Evolutionary conservation across 1,140 invertebrate species (phyloP).

Genomic region (honey bee (Apis mellifera)): DNA sequence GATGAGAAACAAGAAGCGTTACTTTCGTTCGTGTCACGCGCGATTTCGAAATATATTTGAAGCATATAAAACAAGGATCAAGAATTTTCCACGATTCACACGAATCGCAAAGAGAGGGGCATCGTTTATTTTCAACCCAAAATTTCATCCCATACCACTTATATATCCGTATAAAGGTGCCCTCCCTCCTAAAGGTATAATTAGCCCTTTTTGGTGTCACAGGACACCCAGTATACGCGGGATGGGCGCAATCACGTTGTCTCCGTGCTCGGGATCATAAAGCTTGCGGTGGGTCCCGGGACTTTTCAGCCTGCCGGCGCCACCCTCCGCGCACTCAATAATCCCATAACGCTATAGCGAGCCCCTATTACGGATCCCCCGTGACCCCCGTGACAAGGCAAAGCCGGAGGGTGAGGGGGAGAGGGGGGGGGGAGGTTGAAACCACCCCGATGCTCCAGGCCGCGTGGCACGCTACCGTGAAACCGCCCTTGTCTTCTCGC

Average conservation of each 20-base stretch:
- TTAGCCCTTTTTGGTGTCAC: background rate
- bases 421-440: constrained; percentile 11
- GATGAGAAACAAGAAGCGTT: no score
- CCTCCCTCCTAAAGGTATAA: no score
- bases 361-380: constrained; percentile 69
- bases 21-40: no score
- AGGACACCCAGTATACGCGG: constrained; percentile 22
- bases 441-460: constrained; percentile 41
- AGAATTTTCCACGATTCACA: no score
- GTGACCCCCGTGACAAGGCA: constrained; percentile 44
- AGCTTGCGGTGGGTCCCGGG: constrained; percentile 74
- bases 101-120: no score
- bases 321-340: constrained; percentile 71
- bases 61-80: no score
- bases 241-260: constrained; percentile 42
- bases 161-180: no score
- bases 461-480: constrained; percentile 52
- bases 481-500: constrained; percentile 59
- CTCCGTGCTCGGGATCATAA: constrained; percentile 67
- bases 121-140: no score
- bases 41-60: no score
- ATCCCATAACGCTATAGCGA: constrained; percentile 70
- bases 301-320: constrained; percentile 70
- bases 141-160: no score
- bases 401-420: constrained; percentile 20